Conservation (phyloP, 2,888 invertebrate genomes). For the Ctena decussata region DNA sequence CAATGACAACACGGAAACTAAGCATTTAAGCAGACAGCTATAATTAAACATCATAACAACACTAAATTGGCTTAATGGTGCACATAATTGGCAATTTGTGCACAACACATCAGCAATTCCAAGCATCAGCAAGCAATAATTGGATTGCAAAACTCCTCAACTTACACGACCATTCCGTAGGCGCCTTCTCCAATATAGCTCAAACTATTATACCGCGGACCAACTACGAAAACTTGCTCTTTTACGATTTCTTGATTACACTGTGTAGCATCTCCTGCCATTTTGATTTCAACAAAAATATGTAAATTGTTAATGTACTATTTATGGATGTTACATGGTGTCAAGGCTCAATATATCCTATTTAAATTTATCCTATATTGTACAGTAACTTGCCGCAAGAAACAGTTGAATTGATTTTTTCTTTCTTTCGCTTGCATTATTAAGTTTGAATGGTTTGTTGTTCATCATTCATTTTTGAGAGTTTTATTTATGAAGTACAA, state of each 20-base stretch:
- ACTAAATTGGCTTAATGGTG: no score
- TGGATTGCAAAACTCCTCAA: slow-evolving; percentile 87
- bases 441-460: no score
- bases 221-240: slow-evolving; percentile 98
- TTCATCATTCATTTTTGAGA: no score
- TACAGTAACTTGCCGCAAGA: background rate
- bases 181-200: slow-evolving; percentile 99
- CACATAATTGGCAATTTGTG: background rate
- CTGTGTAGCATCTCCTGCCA: slow-evolving; percentile 64
- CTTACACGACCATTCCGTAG: slow-evolving; percentile 99
- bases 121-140: no score
- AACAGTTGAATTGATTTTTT: background rate
- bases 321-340: no score
- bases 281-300: slow-evolving; percentile 51
- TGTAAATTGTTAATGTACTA: no score
- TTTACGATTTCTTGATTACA: slow-evolving; percentile 82
- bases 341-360: background rate
- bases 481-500: no score
- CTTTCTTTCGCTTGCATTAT: no score
- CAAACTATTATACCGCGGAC: slow-evolving; percentile 95
- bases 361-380: background rate
- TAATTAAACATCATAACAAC: no score
- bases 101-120: background rate
- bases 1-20: no score
- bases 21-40: no score